Evolutionary conservation across 2,113 vertebrate genomes (phyloP), one percentile per base, ranked within the genome.

Genomic region (Apodemus speciosus): DNA sequence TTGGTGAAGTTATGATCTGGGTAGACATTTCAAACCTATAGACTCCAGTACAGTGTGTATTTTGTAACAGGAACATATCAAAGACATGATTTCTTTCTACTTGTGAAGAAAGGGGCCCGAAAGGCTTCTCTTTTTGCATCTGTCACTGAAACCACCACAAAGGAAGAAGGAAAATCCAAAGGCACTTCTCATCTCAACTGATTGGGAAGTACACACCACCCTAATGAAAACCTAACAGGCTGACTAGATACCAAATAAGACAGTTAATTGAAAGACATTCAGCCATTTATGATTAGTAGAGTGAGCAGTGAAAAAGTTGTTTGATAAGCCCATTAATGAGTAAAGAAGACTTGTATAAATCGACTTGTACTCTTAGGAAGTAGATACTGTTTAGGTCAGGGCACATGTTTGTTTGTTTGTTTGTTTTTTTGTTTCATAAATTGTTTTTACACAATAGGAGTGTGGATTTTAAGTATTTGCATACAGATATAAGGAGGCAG

Each of bases 211-310:
- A 32, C 3, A 89, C 0, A 51, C 6, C 0, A 51, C 6, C 3
- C 18, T 38, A 86, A n/a, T 56, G 25, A 66, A 72, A 89, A 86
- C 21, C 13, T 18, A 58, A 13, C 1, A 76, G 43, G 7, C 62
- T 18, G 13, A 79, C 49, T 62, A 75, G 25, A 93, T 35, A 93
- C 87, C 23, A 77, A 88, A 16, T 4, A 71, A 76, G 46, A 68
- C 2, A 95, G 73, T 73, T 89, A 72, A 58, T 20, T 85, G 73
- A 84, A 90, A 90, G 35, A 58, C 60, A 73, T 21, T 93, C 21
- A 27, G 49, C 43, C 92, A 88, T 68, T 60, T 85, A n/a, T 94
- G 40, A 88, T 40, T 58, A 53, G 0, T 21, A 64, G 0, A 83
- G 21, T 64, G 15, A 83, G 15, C 77, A 0, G 76, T 83, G 1